Evolutionary conservation across 2,113 vertebrate genomes (phyloP), one percentile per base, ranked within the genome.

Genomic region (Oryzias curvinotus): DNA sequence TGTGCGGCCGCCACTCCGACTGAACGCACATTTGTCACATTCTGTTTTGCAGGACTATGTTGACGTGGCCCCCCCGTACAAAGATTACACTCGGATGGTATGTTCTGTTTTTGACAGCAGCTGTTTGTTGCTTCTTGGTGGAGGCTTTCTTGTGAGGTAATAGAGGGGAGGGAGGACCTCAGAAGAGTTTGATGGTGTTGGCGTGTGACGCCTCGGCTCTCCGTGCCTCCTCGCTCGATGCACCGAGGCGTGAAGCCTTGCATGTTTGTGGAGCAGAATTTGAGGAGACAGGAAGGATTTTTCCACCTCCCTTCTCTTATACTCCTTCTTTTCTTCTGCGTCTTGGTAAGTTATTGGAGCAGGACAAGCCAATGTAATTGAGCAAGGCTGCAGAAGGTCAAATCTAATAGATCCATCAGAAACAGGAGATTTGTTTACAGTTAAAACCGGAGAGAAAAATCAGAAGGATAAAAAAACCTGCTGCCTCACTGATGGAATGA

Each of bases 21-120:
- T 61, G 10, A 68, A 75, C 46, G 2, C 70, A n/a, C 71, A 45
- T 81, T 64, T 78, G 57, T 81, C 46, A 53, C 17, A 71, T 78
- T 73, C 74, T 80, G 63, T 86, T 86, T 87, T 84, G 14, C 85
- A 88, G 88, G 84, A 80, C 61, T 21, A 65, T 80, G 84, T 55
- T 71, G 75, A 59, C 8, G 26, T 65, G 83, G 80, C 86, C 48
- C 86, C 88, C 55, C 86, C 85, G 1, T 88, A 85, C 79, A 68
- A 68, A 73, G 77, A 86, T 88, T 90, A 88, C 84, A 74, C 68
- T 75, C 76, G 85, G 68, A 84, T 51, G 88, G 88, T 88, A 88
- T 76, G 88, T 88, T 75, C 83, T 66, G 73, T 49, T 53, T 36
- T 36, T 36, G 36, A 36, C 36, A 36, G 36, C 36, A 12, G 36